Conservation (phyloP, 2,888 invertebrate species). For the Chloroclysta siterata region DNA sequence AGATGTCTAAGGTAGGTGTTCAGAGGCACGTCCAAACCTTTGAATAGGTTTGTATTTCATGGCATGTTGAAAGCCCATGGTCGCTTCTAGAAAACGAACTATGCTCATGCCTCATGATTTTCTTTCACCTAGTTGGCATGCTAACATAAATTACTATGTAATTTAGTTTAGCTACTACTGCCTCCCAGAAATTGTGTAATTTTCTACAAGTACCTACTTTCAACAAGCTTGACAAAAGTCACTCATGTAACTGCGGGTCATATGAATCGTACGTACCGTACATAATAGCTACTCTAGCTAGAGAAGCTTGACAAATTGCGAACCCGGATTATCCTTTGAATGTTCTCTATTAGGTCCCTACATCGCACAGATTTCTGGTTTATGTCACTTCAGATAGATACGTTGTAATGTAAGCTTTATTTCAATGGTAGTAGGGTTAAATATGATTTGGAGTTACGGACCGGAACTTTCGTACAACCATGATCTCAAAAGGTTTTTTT, state of each 20-base stretch:
- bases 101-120: too few relatives aligned
- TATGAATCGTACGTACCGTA: slow-evolving; percentile 19
- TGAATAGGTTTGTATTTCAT: too few relatives aligned
- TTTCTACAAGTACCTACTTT: slow-evolving; percentile 1
- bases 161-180: too few relatives aligned
- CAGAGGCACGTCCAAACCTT: too few relatives aligned
- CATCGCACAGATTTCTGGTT: slow-evolving; percentile 39
- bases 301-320: slow-evolving; percentile 71
- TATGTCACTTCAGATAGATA: slow-evolving; percentile 8
- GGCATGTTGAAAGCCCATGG: too few relatives aligned
- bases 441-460: neutral
- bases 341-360: slow-evolving; percentile 53
- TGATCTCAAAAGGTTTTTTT: neutral
- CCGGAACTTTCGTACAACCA: neutral
- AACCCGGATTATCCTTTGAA: slow-evolving; percentile 64
- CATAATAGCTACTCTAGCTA: slow-evolving; percentile 41
- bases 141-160: too few relatives aligned
- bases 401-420: slow-evolving; percentile 14
- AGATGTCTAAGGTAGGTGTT: too few relatives aligned
- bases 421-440: neutral
- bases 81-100: too few relatives aligned
- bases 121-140: too few relatives aligned
- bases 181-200: neutral
- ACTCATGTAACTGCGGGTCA: slow-evolving; percentile 21
- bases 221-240: slow-evolving; percentile 20